Evolutionary conservation across 2,113 vertebrate genomes (phyloP).

Genomic region (Orcinus orca): DNA sequence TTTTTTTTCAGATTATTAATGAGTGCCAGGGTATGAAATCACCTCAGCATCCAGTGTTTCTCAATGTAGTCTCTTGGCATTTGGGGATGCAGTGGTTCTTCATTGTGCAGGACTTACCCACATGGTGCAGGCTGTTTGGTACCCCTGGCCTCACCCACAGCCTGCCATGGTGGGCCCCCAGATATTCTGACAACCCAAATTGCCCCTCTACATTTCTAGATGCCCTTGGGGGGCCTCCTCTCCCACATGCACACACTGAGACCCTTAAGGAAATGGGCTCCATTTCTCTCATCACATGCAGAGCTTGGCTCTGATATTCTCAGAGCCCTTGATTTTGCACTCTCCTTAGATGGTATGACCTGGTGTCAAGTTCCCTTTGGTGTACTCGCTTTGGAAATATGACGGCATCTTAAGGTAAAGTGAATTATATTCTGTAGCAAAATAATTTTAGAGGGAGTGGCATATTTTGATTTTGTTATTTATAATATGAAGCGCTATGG

Average conservation of each 20-base stretch:
- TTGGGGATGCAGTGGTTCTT: background rate
- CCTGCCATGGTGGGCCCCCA: background rate
- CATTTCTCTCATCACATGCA: background rate
- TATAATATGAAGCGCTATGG: background rate
- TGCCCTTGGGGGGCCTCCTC: background rate
- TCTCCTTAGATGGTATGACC: background rate
- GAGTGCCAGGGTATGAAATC: background rate
- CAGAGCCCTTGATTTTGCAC: background rate
- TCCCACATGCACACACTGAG: background rate
- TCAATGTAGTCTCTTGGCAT: background rate
- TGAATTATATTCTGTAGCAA: background rate
- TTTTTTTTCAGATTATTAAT: constrained; percentile 8
- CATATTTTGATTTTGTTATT: background rate
- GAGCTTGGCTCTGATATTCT: background rate
- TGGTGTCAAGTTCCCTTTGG: background rate
- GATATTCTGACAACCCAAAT: background rate
- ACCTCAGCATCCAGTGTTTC: background rate
- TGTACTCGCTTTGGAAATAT: background rate
- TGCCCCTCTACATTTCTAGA: background rate
- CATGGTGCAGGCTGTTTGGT: background rate
- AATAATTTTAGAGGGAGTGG: background rate
- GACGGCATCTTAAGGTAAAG: background rate
- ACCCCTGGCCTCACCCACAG: background rate
- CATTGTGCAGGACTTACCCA: background rate
- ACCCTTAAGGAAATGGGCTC: background rate